Conservation (phyloP, 2,113 vertebrate genomes). For the Sturnira hondurensis region DNA sequence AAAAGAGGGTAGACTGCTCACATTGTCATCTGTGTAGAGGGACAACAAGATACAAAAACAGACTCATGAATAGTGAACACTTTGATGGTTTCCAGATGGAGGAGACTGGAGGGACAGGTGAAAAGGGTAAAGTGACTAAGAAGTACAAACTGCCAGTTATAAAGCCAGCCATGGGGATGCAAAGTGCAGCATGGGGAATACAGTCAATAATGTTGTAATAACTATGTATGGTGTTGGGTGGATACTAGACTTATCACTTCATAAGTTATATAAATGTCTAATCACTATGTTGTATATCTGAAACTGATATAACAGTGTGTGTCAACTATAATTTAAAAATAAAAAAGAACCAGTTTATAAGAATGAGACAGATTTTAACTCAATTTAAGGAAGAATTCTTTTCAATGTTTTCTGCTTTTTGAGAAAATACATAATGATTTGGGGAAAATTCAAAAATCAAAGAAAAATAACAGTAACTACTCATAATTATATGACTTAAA, state of each 20-base stretch:
- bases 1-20: background rate
- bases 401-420: background rate
- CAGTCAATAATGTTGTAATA: background rate
- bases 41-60: background rate
- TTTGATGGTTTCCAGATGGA: background rate
- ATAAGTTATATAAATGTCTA: background rate
- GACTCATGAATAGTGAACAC: background rate
- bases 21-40: background rate
- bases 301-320: background rate
- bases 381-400: background rate
- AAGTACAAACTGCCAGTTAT: background rate
- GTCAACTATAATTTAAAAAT: background rate
- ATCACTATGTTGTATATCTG: background rate
- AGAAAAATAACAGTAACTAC: slow-evolving; percentile 1
- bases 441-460: background rate
- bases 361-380: background rate
- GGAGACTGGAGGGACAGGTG: background rate
- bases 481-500: background rate
- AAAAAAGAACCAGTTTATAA: background rate
- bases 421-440: background rate
- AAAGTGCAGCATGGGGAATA: background rate
- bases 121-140: background rate
- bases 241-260: background rate
- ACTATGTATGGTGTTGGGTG: background rate
- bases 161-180: too few species aligned